phyloP scores from a whole-genome alignment of 1,140 invertebrate species.

The Callitettix versicolor region DNA sequence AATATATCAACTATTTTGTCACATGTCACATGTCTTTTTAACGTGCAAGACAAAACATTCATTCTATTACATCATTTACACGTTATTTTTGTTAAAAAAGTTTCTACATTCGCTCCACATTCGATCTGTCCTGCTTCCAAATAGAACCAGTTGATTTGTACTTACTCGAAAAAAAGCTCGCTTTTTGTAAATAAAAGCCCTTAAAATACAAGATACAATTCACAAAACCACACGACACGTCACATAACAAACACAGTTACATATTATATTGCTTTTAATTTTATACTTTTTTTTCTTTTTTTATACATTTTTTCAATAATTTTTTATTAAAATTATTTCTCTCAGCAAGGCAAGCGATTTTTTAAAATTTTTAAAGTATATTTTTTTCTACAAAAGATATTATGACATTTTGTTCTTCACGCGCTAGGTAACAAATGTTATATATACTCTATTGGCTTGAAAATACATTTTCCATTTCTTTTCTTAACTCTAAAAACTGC shows the following conservation, averaged over 20 bases:
- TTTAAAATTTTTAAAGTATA: conserved; percentile 17
- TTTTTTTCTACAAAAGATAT: conserved; percentile 18
- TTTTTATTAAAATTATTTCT: conserved; percentile 16
- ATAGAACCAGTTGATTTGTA: conserved; percentile 13
- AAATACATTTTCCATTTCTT: conserved; percentile 11
- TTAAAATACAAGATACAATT: conserved; percentile 10
- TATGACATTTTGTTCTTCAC: conserved; percentile 12
- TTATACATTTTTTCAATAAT: conserved; percentile 18
- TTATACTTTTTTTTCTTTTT: conserved; percentile 15
- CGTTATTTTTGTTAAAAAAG: background rate
- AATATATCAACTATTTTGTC: conserved; percentile 13
- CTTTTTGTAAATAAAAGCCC: conserved; percentile 8
- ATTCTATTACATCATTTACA: conserved; percentile 1
- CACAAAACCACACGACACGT: conserved; percentile 14
- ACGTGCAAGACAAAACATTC: background rate
- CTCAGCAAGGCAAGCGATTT: conserved; percentile 20
- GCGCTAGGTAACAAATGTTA: conserved; percentile 17
- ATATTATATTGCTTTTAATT: background rate
- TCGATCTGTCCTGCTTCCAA: background rate
- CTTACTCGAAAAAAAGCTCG: conserved; percentile 15
- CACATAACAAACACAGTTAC: conserved; percentile 17
- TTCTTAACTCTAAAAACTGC: conserved; percentile 11
- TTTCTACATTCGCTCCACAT: background rate
- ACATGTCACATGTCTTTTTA: conserved; percentile 11
- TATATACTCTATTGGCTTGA: conserved; percentile 14